Base-by-base conservation (phyloP, 2,888 invertebrate genomes). In the Ashinkailepas kermadecensis region DNA sequence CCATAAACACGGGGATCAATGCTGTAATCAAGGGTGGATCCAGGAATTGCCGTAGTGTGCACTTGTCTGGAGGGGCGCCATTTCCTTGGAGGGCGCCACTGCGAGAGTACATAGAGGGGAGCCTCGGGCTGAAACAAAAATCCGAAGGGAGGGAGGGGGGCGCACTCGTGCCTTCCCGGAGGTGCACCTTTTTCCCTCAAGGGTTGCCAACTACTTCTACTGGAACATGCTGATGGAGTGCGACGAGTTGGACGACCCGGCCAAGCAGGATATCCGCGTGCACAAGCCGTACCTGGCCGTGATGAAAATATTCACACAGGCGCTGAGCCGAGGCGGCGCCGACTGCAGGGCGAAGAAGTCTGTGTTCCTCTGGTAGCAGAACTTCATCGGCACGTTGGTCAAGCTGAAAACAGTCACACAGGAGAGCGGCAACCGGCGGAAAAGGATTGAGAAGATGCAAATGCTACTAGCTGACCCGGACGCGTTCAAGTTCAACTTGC, bases 361-460 rank as follows among this genome's bases (percentile, higher is more conserved):
- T 0, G 92, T 94, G 87, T 90, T 99, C 56, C 91, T 92, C 0
- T 91, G 94, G 21, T 97, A 99, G 86, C 95, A 96, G 86, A 91
- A 92, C 80, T 97, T 99, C 88, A 94, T 99, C 81, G 95, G 96
- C 86, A 94, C 94, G 86, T 89, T 99, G 25, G 96, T 97, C 0
- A 91, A 91, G 85, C 89, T 98, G 39, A 96, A 95, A 85, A 91
- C 91, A 0, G 96, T 99, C 15, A 92, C 95, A 0, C 89, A 95
- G 80, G 98, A 98, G 87, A 94, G 94, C 86, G 96, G 95, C 1
- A 96, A 94, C 88, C 90, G 98, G 9, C 94, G 93, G 87, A 94
- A 94, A 99, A 87, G 89, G 39, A 39, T 4, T 39, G 39, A 4
- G 39, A 39, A 39, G 39, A 39, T 4, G 39, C 39, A 39, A 39